Conservation (phyloP, 1,140 invertebrate species). For the Bombus turneri region DNA sequence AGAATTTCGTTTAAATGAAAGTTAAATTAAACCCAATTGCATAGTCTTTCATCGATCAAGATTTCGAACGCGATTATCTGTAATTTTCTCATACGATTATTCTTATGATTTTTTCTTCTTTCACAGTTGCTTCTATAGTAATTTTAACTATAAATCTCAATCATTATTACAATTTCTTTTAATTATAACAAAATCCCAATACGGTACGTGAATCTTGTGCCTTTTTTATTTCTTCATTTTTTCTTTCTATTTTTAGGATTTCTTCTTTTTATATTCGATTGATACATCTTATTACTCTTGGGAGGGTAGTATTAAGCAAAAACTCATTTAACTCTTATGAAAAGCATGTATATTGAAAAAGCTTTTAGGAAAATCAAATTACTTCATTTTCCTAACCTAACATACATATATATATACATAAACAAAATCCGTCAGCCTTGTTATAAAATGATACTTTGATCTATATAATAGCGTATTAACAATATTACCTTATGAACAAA, state of each 20-base stretch:
- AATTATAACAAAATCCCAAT: background rate
- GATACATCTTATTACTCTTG: background rate
- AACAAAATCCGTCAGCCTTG: background rate
- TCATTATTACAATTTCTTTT: background rate
- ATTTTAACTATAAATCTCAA: background rate
- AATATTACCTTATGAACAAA: background rate
- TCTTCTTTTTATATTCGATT: background rate
- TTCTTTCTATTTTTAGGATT: background rate
- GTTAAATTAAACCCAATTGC: constrained; percentile 50
- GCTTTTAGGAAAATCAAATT: constrained; percentile 41
- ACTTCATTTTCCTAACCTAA: constrained; percentile 5
- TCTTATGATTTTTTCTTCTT: constrained; percentile 19
- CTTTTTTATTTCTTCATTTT: background rate
- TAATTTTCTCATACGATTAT: constrained; percentile 31
- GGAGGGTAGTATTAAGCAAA: background rate
- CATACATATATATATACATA: background rate
- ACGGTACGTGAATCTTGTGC: background rate
- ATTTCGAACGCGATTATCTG: constrained; percentile 26
- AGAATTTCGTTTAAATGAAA: constrained; percentile 56
- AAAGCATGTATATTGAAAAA: background rate
- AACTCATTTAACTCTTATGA: background rate
- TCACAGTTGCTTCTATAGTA: background rate
- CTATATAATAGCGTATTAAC: background rate
- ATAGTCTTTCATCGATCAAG: background rate
- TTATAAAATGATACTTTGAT: background rate